Conservation (phyloP, 2,113 vertebrate species). For the Potamarius usumacintae region DNA sequence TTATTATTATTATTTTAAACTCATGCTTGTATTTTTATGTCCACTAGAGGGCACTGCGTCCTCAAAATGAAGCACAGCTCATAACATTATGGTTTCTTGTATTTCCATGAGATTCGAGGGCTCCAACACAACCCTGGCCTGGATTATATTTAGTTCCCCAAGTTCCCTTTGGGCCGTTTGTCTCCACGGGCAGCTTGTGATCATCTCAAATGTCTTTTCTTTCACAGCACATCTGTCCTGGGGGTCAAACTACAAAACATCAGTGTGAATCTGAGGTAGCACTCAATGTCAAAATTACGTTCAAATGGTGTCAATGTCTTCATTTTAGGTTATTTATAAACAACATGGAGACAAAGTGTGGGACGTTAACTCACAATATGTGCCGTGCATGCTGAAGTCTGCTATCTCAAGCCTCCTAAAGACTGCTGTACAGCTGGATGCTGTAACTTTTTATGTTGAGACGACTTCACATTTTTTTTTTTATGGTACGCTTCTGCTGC, state of each 20-base stretch:
- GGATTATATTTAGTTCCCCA: background rate
- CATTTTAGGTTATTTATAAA: background rate
- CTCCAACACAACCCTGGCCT: background rate
- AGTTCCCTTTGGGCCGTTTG: background rate
- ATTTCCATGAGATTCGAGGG: background rate
- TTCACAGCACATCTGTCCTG: background rate
- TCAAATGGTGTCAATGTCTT: background rate
- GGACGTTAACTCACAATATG: background rate
- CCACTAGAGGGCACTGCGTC: slow-evolving; percentile 24
- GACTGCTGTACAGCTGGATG: no score
- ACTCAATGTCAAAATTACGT: background rate
- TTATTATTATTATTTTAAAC: background rate
- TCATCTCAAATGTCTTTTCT: background rate
- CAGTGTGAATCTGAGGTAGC: background rate
- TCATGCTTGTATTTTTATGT: background rate
- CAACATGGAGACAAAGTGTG: background rate
- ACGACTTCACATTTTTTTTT: background rate
- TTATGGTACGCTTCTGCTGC: background rate
- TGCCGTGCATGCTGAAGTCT: background rate
- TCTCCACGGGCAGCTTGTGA: background rate
- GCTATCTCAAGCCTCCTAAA: background rate
- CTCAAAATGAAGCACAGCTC: background rate
- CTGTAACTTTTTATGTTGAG: slow-evolving; percentile 2
- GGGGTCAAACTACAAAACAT: background rate
- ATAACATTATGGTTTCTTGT: background rate